These are phyloP conservation scores for Antheraea yamamai DNA, from an alignment of 2,888 invertebrate species.

Conservation along the genomic window DNA sequence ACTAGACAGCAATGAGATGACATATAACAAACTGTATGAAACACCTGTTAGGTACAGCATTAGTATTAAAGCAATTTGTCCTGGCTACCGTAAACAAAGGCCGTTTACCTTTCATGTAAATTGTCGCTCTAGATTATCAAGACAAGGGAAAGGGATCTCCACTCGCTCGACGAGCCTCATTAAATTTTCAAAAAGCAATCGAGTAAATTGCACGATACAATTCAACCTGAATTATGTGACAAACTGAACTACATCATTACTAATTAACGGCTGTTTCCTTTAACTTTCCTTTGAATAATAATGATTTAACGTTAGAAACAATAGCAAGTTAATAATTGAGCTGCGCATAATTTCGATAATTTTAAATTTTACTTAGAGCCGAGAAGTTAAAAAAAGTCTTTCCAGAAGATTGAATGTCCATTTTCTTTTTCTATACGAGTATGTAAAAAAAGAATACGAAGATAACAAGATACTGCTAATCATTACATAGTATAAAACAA, in stretches of 20 bases:
- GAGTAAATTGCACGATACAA: slow-evolving; percentile 13
- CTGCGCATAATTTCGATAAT: background rate
- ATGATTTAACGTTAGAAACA: background rate
- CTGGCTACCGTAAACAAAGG: slow-evolving; percentile 6
- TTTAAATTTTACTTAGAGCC: background rate
- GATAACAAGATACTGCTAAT: no score
- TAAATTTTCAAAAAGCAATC: slow-evolving; percentile 14
- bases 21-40: background rate
- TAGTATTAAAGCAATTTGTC: slow-evolving; percentile 4
- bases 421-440: no score
- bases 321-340: background rate
- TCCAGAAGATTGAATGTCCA: background rate
- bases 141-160: slow-evolving; percentile 11
- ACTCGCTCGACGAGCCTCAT: slow-evolving; percentile 10
- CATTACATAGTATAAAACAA: no score
- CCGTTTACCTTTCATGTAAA: slow-evolving; percentile 14
- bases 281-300: background rate
- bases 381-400: background rate
- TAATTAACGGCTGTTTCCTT: background rate
- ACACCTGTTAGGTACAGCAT: slow-evolving; percentile 3
- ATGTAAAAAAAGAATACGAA: no score
- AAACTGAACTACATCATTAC: slow-evolving; percentile 10
- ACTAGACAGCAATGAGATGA: background rate
- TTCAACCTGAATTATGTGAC: slow-evolving; percentile 11
- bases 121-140: slow-evolving; percentile 15